Evolutionary conservation across 2,113 vertebrate genomes (phyloP).

Genomic region (Rallus limicola): DNA sequence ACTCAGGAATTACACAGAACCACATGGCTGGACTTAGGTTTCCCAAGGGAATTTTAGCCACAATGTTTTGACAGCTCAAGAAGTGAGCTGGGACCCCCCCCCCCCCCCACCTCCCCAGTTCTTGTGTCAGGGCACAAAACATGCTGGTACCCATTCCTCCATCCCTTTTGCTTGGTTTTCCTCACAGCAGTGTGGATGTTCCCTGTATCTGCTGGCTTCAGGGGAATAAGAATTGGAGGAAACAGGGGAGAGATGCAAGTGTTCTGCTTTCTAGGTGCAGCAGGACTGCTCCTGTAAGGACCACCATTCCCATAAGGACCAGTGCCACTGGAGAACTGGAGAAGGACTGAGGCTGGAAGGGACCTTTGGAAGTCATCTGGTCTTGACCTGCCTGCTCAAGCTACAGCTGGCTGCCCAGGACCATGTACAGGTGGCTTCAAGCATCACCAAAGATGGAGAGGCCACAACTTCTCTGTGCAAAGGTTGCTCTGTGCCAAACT

Average conservation of each 20-base stretch:
- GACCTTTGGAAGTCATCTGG: neutral
- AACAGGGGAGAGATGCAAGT: neutral
- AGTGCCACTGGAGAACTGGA: neutral
- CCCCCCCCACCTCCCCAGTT: neutral
- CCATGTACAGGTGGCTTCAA: rapidly evolving
- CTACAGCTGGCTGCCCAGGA: neutral
- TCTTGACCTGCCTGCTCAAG: neutral
- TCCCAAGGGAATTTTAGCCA: neutral
- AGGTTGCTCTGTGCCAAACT: neutral
- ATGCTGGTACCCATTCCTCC: neutral
- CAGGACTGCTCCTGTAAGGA: neutral
- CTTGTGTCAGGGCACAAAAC: neutral
- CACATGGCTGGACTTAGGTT: too few relatives aligned
- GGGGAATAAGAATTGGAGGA: neutral
- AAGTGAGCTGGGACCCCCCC: neutral
- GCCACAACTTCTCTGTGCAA: neutral
- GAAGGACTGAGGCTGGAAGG: neutral
- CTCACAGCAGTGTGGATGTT: neutral
- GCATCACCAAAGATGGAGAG: neutral
- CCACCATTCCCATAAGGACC: too few relatives aligned
- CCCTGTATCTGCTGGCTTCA: neutral
- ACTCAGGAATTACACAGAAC: rapidly evolving
- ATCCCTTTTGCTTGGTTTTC: neutral
- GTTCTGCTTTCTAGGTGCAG: too few relatives aligned
- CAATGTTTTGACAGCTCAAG: neutral